Percentiles rank a stretch among this genome's conserved stretches.
Conservation (phyloP, 2,797 vertebrate species). For the Halcyon chelicuti region DNA sequence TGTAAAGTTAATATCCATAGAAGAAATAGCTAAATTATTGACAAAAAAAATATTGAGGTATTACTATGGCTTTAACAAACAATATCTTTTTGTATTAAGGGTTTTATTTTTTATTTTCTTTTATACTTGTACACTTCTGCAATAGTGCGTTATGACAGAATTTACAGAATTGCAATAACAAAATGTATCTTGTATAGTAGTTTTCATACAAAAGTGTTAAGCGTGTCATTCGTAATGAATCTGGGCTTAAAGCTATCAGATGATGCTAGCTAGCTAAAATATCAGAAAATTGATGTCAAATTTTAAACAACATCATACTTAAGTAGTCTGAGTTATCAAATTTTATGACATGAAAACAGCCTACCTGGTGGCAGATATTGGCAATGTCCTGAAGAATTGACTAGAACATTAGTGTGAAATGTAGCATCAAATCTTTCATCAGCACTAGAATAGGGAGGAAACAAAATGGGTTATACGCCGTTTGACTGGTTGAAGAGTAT, state of each 20-base stretch:
- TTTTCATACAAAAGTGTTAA: not conserved
- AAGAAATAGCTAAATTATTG: not conserved
- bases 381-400: slow-evolving; percentile 87
- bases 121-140: not conserved
- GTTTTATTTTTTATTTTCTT: not conserved
- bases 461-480: not conserved
- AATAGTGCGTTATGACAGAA: not conserved
- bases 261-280: not conserved
- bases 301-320: not conserved
- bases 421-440: slow-evolving; percentile 93
- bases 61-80: not conserved
- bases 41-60: not conserved
- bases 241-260: not conserved
- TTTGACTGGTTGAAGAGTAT: not conserved
- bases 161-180: not conserved
- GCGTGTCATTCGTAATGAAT: not conserved
- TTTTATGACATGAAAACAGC: not conserved
- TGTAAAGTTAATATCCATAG: not conserved
- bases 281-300: not conserved
- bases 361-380: slow-evolving; percentile 92
- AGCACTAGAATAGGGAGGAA: slow-evolving; percentile 80
- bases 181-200: not conserved
- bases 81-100: not conserved
- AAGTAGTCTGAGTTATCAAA: not conserved
- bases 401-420: slow-evolving; percentile 92